Evolutionary conservation across 2,797 vertebrate species (phyloP), one percentile per base, ranked within the genome.

Genomic region (Sylvia borin): DNA sequence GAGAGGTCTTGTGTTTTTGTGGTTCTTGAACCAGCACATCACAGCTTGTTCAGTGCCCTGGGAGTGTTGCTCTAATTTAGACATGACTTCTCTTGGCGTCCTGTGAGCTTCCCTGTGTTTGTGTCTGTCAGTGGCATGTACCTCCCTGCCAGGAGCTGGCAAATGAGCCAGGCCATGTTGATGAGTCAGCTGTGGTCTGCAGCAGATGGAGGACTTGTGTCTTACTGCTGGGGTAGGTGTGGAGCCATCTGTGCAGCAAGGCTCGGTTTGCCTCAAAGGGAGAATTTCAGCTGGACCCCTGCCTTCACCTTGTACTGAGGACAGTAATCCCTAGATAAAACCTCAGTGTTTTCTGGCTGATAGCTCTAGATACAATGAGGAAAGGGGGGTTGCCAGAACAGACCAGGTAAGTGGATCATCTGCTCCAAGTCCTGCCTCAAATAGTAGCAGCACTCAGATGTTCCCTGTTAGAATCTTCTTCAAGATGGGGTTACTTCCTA

Each of bases 221-320:
- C 88, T 92, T 96, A 83, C 45, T 95, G 90, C 90, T 97, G 80
- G 89, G 89, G 88, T 91, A 91, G 95, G 71, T 95, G 93, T 88
- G 77, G 90, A 90, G 77, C 96, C 91, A 92, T 93, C 91, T 95
- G 95, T 64, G 67, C 61, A 32, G 27, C 1, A 1, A 85, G 71
- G 90, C 60, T 90, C 70, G 42, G 42, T 54, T 96, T 88, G 83
- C 73, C 77, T 94, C 50, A 25, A 78, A 87, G 73, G 70, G 85
- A 89, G 85, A 91, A 38, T 88, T 93, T 94, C 76, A 80, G 22
- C 36, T 95, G 90, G 90, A 95, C 77, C 50, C 53, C 55, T 86
- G 90, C 90, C 79, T 92, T 93, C 79, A 86, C 91, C 70, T 84
- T 88, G 38, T 79, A 5, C 31, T 16, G 27, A 79, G 67, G 74